Evolutionary conservation across 2,888 invertebrate genomes (phyloP).

Genomic region (Conomelus anceps): DNA sequence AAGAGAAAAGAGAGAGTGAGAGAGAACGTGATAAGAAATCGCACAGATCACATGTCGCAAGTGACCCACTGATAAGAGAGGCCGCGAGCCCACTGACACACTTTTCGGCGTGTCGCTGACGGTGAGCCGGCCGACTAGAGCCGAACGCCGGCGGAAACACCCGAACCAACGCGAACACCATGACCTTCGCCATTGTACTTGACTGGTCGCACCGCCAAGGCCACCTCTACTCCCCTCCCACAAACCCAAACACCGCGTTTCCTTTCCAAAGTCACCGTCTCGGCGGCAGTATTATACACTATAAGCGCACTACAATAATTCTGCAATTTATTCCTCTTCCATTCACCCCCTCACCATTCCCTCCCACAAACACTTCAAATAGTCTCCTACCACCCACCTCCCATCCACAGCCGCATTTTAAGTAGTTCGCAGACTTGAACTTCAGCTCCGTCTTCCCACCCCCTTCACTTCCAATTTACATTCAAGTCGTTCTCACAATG

Average conservation of each 20-base stretch:
- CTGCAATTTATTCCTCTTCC: not conserved
- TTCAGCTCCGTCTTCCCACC: not conserved
- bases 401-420: not conserved
- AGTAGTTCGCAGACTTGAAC: not conserved
- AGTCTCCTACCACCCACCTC: not conserved
- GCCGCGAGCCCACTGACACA: constrained; percentile 28
- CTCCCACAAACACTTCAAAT: not conserved
- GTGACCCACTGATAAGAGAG: constrained; percentile 16
- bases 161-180: constrained; percentile 8
- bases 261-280: not conserved
- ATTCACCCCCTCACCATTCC: not conserved
- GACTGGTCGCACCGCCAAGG: constrained; percentile 3
- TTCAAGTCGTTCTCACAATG: not conserved
- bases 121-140: constrained; percentile 9
- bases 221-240: not conserved
- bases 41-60: constrained; percentile 12
- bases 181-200: constrained; percentile 16
- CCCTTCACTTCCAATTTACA: not conserved
- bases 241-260: not conserved
- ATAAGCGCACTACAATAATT: not conserved
- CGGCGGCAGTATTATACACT: not conserved
- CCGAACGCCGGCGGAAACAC: constrained; percentile 11
- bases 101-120: constrained; percentile 12
- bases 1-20: not conserved
- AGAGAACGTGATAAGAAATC: not conserved